These are phyloP conservation scores for Gobio gobio DNA, from an alignment of 2,113 vertebrate species.

Conservation along the genomic window DNA sequence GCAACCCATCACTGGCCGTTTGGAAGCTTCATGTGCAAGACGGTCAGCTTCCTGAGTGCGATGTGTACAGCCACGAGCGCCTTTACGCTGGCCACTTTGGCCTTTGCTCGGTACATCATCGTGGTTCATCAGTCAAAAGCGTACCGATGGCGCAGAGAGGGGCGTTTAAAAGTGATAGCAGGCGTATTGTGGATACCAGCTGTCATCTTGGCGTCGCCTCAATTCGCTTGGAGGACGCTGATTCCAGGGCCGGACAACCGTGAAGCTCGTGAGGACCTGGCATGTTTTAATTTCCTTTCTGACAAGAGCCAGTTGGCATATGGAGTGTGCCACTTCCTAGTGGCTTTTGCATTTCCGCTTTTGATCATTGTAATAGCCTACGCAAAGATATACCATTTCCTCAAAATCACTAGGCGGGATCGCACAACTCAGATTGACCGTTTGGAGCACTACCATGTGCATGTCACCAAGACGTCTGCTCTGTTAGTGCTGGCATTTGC, in stretches of 20 bases:
- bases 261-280: conserved; percentile 20
- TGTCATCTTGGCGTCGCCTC: conserved; percentile 68
- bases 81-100: conserved; percentile 72
- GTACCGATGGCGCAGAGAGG: conserved; percentile 61
- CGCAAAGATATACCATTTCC: conserved; percentile 67
- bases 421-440: conserved; percentile 56
- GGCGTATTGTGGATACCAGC: conserved; percentile 72
- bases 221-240: conserved; percentile 71
- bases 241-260: background rate
- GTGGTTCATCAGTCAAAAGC: conserved; percentile 72
- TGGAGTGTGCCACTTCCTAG: conserved; percentile 70
- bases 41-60: conserved; percentile 73
- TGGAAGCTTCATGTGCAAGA: conserved; percentile 62
- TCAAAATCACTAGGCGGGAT: conserved; percentile 55
- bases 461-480: conserved; percentile 74
- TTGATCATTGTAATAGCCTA: conserved; percentile 71
- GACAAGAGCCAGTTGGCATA: conserved; percentile 70
- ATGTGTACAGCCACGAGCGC: conserved; percentile 71
- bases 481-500: conserved; percentile 77
- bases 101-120: conserved; percentile 73
- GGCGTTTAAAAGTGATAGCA: conserved; percentile 48
- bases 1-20: conserved; percentile 3
- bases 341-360: conserved; percentile 73
- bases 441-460: conserved; percentile 74
- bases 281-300: conserved; percentile 73